These are phyloP conservation scores for Agapornis roseicollis DNA, from an alignment of 2,113 vertebrate species.

Conservation along the genomic window DNA sequence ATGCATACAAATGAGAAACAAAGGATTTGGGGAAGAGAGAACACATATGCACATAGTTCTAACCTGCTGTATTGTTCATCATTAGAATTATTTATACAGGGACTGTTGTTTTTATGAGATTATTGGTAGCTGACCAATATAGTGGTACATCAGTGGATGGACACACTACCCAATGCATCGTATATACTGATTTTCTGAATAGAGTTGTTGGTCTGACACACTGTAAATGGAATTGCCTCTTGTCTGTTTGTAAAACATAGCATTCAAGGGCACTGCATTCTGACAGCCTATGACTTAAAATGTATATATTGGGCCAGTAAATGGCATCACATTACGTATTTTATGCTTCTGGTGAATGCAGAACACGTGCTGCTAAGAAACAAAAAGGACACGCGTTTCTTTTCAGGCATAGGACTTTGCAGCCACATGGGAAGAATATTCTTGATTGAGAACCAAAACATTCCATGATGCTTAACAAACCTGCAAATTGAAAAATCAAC, in stretches of 20 bases:
- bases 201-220: background rate
- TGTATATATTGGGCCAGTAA: conserved; percentile 37
- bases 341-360: conserved; percentile 29
- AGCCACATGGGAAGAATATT: conserved; percentile 84
- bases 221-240: background rate
- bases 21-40: background rate
- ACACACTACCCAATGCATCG: background rate
- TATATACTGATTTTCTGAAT: background rate
- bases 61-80: background rate
- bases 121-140: background rate
- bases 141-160: background rate
- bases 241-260: background rate
- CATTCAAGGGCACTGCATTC: background rate
- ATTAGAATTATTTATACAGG: background rate
- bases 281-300: conserved; percentile 15
- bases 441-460: conserved; percentile 85
- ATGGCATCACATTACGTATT: conserved; percentile 35
- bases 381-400: conserved; percentile 74
- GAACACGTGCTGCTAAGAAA: conserved; percentile 68
- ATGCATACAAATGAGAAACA: background rate
- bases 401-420: conserved; percentile 75
- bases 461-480: conserved; percentile 85
- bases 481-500: conserved; percentile 85
- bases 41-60: background rate
- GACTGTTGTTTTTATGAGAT: background rate